Conservation (phyloP, 2,888 invertebrate species). For the Tipula unca region DNA sequence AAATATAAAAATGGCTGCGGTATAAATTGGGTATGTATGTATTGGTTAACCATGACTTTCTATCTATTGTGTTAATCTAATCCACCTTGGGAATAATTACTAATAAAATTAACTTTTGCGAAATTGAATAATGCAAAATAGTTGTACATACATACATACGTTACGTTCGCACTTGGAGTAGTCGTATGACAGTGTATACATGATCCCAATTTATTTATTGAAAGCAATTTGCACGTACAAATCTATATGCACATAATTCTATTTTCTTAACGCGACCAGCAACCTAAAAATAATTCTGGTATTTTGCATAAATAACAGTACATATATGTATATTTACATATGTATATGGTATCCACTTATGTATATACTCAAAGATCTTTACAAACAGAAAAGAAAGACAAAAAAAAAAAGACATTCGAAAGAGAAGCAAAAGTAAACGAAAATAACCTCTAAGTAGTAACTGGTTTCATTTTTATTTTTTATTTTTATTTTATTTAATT, state of each 20-base stretch:
- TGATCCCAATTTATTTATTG: neutral
- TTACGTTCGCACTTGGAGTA: neutral
- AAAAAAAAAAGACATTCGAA: neutral
- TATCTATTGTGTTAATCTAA: neutral
- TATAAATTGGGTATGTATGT: too few species aligned
- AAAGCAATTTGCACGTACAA: neutral
- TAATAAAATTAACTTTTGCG: neutral
- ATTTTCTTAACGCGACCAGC: neutral
- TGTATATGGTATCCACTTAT: too few species aligned
- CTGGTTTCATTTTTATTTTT: neutral
- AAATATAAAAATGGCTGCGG: neutral
- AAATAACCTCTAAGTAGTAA: neutral
- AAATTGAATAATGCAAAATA: neutral
- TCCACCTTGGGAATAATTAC: neutral
- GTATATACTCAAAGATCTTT: neutral
- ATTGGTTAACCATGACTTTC: conserved; percentile 9
- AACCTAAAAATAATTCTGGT: neutral
- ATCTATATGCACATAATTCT: neutral
- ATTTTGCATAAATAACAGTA: conserved; percentile 14
- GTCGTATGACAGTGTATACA: neutral
- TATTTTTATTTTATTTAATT: neutral
- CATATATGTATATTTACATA: neutral
- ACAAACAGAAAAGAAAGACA: neutral
- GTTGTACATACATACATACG: neutral
- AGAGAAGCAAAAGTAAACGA: neutral